Evolutionary conservation across 2,888 invertebrate genomes (phyloP).

Genomic region (Cephus pygmeus): DNA sequence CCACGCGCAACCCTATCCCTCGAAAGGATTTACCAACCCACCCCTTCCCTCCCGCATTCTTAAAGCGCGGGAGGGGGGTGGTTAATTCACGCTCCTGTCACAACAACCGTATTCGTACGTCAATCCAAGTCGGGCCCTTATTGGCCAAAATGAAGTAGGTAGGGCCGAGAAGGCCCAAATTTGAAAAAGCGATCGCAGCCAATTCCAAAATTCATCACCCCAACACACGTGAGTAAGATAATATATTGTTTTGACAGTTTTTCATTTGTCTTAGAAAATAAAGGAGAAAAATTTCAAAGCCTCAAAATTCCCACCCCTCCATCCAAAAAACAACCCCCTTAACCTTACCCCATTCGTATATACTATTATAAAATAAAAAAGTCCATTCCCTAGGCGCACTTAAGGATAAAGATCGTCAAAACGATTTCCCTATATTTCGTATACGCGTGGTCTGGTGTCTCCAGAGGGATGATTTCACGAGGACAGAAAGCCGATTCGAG

Average conservation of each 20-base stretch:
- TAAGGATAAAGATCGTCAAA: background rate
- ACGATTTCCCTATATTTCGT: background rate
- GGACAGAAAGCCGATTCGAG: slow-evolving; percentile 32
- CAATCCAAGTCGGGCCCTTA: slow-evolving; percentile 38
- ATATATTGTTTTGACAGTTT: too few relatives aligned
- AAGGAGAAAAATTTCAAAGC: too few relatives aligned
- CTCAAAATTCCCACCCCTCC: too few relatives aligned
- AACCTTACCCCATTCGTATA: too few relatives aligned
- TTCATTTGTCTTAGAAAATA: too few relatives aligned
- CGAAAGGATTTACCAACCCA: slow-evolving; percentile 27
- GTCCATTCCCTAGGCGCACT: background rate
- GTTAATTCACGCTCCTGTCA: slow-evolving; percentile 54
- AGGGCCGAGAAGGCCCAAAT: background rate
- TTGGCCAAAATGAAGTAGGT: slow-evolving; percentile 27
- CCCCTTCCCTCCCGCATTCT: slow-evolving; percentile 31
- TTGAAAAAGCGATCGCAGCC: too few relatives aligned
- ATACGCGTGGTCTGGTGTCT: background rate
- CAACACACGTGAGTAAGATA: too few relatives aligned
- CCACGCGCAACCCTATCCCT: slow-evolving; percentile 55
- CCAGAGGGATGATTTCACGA: background rate
- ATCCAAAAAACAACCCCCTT: too few relatives aligned
- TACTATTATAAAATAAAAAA: too few relatives aligned
- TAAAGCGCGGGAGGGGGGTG: slow-evolving; percentile 26
- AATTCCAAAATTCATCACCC: too few relatives aligned
- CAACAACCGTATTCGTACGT: slow-evolving; percentile 58